Conservation (phyloP, 2,113 vertebrate species). For the Aspidoscelis tigris region DNA sequence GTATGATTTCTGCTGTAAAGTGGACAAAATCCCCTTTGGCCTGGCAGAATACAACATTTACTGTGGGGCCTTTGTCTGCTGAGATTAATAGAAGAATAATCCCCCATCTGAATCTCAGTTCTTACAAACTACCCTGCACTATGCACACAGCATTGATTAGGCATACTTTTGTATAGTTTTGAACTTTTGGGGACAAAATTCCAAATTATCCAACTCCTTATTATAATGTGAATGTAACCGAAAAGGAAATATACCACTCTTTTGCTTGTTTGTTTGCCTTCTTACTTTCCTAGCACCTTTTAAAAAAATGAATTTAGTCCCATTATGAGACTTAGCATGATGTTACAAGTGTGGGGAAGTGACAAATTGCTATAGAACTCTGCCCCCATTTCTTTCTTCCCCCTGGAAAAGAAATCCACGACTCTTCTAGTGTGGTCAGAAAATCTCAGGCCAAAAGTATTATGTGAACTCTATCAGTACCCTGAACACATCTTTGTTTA, state of each 20-base stretch:
- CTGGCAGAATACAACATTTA: conserved; percentile 52
- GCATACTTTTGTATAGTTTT: too few species aligned
- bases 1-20: conserved; percentile 52
- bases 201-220: not conserved
- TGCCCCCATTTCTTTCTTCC: not conserved
- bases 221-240: conserved; percentile 43
- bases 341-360: not conserved
- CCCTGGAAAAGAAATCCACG: too few species aligned
- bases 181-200: not conserved
- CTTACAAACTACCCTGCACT: not conserved
- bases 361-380: not conserved
- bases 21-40: conserved; percentile 40
- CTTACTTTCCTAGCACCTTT: not conserved
- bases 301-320: not conserved
- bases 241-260: conserved; percentile 24
- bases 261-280: not conserved
- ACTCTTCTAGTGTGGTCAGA: not conserved
- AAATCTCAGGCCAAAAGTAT: too few species aligned
- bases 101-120: conserved; percentile 45
- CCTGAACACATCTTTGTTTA: too few species aligned
- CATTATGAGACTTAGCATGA: not conserved
- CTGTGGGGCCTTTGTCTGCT: conserved; percentile 57
- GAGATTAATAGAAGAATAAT: conserved; percentile 48
- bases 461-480: too few species aligned
- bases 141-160: not conserved